Base-by-base conservation (phyloP, 23 tunicate species). In the Ciona savignyi region DNA sequence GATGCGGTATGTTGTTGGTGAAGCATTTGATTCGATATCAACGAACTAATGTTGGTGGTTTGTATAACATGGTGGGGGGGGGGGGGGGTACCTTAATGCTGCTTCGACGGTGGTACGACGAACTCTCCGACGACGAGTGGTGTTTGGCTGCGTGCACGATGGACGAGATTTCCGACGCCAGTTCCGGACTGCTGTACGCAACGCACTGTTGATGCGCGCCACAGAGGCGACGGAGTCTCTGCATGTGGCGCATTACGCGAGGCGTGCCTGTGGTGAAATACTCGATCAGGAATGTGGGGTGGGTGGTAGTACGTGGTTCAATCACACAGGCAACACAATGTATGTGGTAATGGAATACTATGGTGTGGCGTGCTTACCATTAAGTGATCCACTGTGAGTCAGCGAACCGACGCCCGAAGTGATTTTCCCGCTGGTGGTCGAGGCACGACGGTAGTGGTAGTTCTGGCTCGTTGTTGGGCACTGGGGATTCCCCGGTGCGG, bases 141-240 rank as follows among this genome's bases (percentile, higher is more conserved):
- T 86, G 93, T 66, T 78, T 89, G 33, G 96, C 86, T 22, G 86
- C 77, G 34, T 89, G 88, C 15, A 93, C 98, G 35, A 93, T 93
- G 4, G 98, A 93, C 60, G 86, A 74, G 30, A 93, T 81, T 63
- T 93, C 98, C 3, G 87, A 62, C 11, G 98, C 98, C 60, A 93
- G 71, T 60, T 93, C 98, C 21, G 68, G 76, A 34, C 86, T 93
- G 81, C 93, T 85, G 93, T 93, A 93, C 30, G 86, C 98, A 23
- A 86, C 98, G 65, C 98, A 93, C 70, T 86, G 98, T 66, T 86
- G 93, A 51, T 93, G 98, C 0, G 87, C 83, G 20, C 83, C 86
- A 63, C 98, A 93, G 28, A 93, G 66, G 27, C 98, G 87, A 28
- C 89, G 71, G 22, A 93, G 62, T 0, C 98, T 66, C 75, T 86